Evolutionary conservation across 2,888 invertebrate species (phyloP).

Genomic region (Polydesmus complanatus): DNA sequence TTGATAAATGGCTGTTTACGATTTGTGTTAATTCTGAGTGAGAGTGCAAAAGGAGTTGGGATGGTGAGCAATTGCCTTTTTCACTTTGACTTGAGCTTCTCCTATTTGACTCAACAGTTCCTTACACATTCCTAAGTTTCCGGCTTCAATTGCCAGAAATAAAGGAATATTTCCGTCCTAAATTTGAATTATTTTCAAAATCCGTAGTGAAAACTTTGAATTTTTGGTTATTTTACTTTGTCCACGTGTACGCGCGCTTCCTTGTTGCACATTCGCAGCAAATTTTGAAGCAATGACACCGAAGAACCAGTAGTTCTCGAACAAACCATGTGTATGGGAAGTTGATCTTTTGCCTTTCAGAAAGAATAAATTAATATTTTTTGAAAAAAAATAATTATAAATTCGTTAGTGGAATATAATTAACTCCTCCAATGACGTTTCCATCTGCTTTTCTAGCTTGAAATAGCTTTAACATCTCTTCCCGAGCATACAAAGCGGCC

Average conservation of each 20-base stretch:
- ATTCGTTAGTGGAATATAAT: constrained; percentile 27
- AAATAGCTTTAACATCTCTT: constrained; percentile 83
- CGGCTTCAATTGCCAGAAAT: constrained; percentile 83
- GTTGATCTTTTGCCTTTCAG: constrained; percentile 76
- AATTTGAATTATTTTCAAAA: background rate
- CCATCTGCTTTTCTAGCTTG: constrained; percentile 81
- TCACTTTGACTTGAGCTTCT: constrained; percentile 58
- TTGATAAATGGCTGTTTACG: background rate
- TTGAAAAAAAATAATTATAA: constrained; percentile 3
- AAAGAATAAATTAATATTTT: background rate
- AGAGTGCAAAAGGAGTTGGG: too few species aligned
- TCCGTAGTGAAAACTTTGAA: background rate
- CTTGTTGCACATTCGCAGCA: constrained; percentile 75
- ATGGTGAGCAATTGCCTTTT: too few species aligned
- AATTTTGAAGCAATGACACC: constrained; percentile 71
- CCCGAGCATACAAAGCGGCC: constrained; percentile 84
- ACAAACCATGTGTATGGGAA: constrained; percentile 88
- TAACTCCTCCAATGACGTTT: constrained; percentile 83
- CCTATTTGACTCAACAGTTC: constrained; percentile 78
- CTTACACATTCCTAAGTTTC: constrained; percentile 87
- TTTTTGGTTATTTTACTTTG: constrained; percentile 45
- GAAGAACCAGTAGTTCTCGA: constrained; percentile 84
- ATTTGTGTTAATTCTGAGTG: background rate
- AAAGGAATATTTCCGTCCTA: constrained; percentile 87
- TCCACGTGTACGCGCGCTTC: constrained; percentile 76